Evolutionary conservation across 2,888 invertebrate species (phyloP).

Genomic region (Megamerina dolium): DNA sequence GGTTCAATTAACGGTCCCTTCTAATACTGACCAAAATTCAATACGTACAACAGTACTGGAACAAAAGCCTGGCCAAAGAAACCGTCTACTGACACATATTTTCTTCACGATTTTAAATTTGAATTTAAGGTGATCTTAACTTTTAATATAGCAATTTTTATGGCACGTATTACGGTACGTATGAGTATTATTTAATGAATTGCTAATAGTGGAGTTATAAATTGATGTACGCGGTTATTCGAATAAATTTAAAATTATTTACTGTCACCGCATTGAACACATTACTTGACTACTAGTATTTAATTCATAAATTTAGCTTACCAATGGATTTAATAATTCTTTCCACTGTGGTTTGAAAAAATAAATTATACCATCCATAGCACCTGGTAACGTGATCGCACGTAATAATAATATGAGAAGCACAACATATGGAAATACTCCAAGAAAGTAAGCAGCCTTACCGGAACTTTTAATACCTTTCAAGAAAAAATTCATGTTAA

Average conservation of each 20-base stretch:
- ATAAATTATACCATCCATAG: slow-evolving; percentile 58
- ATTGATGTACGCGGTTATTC: background rate
- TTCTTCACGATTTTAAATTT: background rate
- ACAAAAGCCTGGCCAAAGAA: background rate
- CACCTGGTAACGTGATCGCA: slow-evolving; percentile 57
- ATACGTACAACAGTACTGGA: too few relatives aligned
- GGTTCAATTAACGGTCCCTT: too few relatives aligned
- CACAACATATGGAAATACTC: slow-evolving; percentile 62
- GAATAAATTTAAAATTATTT: background rate
- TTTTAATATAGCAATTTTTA: too few relatives aligned
- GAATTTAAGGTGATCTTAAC: background rate
- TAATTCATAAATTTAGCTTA: slow-evolving; percentile 13
- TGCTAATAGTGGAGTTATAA: too few relatives aligned
- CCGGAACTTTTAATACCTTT: slow-evolving; percentile 56
- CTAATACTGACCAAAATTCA: too few relatives aligned
- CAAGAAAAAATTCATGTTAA: background rate
- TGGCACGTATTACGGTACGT: too few relatives aligned
- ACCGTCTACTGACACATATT: background rate
- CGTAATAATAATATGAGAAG: slow-evolving; percentile 56
- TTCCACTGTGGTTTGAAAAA: slow-evolving; percentile 62
- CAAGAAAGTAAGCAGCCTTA: slow-evolving; percentile 65
- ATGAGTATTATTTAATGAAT: too few relatives aligned
- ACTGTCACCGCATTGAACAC: too few relatives aligned
- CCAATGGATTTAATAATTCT: slow-evolving; percentile 45
- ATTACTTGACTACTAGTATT: background rate